Evolutionary conservation across 2,113 vertebrate species (phyloP), one percentile per base, ranked within the genome.

Genomic region (Garra rufa): DNA sequence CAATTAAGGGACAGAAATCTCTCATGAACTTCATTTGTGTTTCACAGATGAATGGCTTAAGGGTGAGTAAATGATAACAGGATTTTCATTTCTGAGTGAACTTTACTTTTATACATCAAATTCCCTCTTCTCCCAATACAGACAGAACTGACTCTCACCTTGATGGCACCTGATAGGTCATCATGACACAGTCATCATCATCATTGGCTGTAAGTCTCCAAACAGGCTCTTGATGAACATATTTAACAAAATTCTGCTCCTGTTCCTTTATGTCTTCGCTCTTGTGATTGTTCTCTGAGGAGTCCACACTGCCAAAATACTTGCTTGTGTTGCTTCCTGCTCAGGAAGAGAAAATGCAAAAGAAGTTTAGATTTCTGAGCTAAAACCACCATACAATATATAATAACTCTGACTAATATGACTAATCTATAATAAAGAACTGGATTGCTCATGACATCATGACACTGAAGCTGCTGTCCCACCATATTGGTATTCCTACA

Each of bases 91-190:
- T 67, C 9, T 70, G 34, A 19, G 4, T 69, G 9, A n/a, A n/a
- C 19, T 6, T 41, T 41, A 70, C 34, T 19, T 41, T 69, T 21
- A 38, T 38, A 41, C 30, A 69, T 34, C 9, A 41, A 57, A 69
- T 21, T 69, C 34, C n/a, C 1, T 4, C 6, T 14, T 48, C 15
- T 55, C 46, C 10, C 14, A 10, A 28, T 41, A 55, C 44, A 57
- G 34, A 79, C 48, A 59, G 24, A 61, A 13, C 2, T 8, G 21
- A 34, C 30, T 34, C 93, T 95, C 92, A 99, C 98, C 96, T 91
- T 79, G 95, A 89, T 0, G 97, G 97, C 87, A 98, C 91, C 91
- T 99, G 96, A 91, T 99, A 99, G 0, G 95, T 96, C 97, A 99
- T 97, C 97, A 97, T 98, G 87, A 96, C 87, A 0, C 94, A 90